These are phyloP conservation scores for Ptychochromis oligacanthus DNA, from an alignment of 2,113 vertebrate genomes.

Conservation along the genomic window DNA sequence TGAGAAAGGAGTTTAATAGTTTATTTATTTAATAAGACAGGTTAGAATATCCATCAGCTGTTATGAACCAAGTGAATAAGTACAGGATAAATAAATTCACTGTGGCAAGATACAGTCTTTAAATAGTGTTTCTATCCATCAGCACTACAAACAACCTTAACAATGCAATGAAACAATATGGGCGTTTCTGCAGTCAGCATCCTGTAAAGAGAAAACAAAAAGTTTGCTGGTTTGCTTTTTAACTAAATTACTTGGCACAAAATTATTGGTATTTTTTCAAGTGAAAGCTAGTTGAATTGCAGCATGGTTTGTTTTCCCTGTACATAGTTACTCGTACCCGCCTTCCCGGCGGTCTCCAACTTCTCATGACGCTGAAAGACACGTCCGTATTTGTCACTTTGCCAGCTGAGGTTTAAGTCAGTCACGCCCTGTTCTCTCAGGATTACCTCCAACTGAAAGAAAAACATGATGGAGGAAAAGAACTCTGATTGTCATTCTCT, in stretches of 20 bases:
- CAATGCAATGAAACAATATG: background rate
- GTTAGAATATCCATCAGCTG: background rate
- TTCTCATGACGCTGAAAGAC: background rate
- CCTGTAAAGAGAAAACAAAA: background rate
- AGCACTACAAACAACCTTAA: background rate
- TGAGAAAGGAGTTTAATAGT: background rate
- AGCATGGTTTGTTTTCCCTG: background rate
- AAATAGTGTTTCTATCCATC: background rate
- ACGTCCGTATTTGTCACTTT: background rate
- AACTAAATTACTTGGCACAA: background rate
- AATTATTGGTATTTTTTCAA: background rate
- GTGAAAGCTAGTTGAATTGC: background rate
- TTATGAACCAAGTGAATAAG: background rate
- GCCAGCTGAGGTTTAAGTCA: constrained; percentile 36
- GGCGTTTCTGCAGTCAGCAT: background rate
- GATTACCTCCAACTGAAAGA: background rate
- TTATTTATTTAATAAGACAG: background rate
- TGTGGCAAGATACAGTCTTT: accelerated
- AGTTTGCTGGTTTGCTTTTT: background rate
- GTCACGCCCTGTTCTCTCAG: background rate
- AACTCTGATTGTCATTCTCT: background rate
- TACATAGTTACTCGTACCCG: accelerated
- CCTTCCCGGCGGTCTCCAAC: accelerated
- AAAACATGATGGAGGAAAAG: background rate
- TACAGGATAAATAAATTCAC: background rate